phyloP scores from a whole-genome alignment of 2,888 invertebrate genomes.

The Xestoiulus laeticollis region DNA sequence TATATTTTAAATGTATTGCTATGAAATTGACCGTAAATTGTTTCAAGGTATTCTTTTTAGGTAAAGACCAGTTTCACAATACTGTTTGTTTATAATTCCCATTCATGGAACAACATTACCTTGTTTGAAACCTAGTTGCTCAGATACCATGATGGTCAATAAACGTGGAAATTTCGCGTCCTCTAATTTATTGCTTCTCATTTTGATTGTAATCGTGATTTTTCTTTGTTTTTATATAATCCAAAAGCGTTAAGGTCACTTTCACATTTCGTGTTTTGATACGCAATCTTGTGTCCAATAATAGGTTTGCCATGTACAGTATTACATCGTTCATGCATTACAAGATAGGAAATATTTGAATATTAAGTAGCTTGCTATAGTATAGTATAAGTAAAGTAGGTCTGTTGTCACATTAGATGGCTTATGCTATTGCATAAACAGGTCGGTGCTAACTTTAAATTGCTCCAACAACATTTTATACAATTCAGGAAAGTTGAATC shows the following conservation, averaged over 20 bases:
- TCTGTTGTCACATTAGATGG: neutral
- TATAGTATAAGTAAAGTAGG: neutral
- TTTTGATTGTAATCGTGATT: neutral
- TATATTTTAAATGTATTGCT: neutral
- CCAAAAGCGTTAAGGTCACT: neutral
- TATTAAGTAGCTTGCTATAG: neutral
- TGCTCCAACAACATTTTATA: no score
- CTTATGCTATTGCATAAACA: conserved; percentile 7
- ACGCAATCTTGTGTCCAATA: neutral
- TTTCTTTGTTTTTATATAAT: neutral
- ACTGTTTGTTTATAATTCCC: neutral
- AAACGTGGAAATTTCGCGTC: neutral
- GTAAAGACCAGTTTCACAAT: neutral
- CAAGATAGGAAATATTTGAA: neutral
- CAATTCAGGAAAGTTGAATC: no score
- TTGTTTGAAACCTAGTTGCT: neutral
- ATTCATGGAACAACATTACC: neutral
- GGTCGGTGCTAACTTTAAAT: neutral
- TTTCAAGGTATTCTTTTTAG: neutral
- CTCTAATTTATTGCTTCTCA: neutral
- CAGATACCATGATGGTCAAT: neutral
- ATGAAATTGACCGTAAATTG: neutral
- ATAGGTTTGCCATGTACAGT: neutral
- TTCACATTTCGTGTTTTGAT: neutral
- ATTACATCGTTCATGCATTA: neutral